Evolutionary conservation across 2,113 vertebrate genomes (phyloP).

Genomic region (Corythornis madagascariensis): DNA sequence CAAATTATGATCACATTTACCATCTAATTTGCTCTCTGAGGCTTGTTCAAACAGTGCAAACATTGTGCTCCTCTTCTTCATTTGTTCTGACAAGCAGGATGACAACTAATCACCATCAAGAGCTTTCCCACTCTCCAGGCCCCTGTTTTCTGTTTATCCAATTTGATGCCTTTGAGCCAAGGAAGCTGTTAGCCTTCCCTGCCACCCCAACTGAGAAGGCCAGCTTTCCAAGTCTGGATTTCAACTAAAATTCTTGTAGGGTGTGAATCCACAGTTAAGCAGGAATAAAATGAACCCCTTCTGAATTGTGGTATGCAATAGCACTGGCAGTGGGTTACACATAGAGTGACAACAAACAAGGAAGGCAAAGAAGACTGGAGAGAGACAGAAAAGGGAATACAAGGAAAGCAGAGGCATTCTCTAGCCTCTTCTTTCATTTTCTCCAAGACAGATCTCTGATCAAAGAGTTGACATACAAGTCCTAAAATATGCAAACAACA

Average conservation of each 20-base stretch:
- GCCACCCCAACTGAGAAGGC: constrained; percentile 27
- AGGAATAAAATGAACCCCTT: neutral
- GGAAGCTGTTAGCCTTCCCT: constrained; percentile 25
- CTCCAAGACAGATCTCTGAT: neutral
- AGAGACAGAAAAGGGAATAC: neutral
- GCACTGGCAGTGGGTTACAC: neutral
- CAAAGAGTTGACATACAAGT: neutral
- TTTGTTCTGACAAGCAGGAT: constrained; percentile 69
- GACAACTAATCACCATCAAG: constrained; percentile 67
- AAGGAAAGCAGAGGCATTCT: neutral
- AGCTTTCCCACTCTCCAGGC: constrained; percentile 60
- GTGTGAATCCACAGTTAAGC: constrained; percentile 31
- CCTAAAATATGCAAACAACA: neutral
- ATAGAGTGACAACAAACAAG: neutral
- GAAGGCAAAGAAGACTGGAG: neutral
- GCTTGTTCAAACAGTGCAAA: constrained; percentile 62
- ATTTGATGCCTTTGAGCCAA: constrained; percentile 49
- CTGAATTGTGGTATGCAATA: neutral
- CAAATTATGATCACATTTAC: constrained; percentile 64
- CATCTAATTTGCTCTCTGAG: constrained; percentile 63
- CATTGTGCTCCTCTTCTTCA: constrained; percentile 67
- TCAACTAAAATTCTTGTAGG: neutral
- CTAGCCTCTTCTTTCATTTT: neutral
- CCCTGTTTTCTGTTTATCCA: constrained; percentile 53
- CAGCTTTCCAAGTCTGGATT: constrained; percentile 34